Conservation (phyloP, 2,113 vertebrate species). For the Proterorhinus semilunaris region DNA sequence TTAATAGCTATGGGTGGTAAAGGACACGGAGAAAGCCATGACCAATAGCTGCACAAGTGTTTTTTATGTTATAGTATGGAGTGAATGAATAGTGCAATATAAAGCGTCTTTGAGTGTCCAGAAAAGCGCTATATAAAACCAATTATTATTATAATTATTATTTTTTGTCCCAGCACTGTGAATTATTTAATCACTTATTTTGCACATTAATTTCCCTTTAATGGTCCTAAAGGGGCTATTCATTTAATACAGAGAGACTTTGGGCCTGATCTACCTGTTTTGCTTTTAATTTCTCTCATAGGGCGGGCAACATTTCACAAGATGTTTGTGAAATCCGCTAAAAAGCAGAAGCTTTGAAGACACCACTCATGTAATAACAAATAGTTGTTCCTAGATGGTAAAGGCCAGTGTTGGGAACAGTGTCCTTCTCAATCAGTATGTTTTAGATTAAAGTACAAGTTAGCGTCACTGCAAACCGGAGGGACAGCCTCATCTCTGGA, state of each 20-base stretch:
- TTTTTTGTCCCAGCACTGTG: slow-evolving; percentile 9
- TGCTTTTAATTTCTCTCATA: slow-evolving; percentile 58
- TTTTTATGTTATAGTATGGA: no score
- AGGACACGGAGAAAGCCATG: not conserved
- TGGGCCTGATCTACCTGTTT: slow-evolving; percentile 28
- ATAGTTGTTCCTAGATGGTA: slow-evolving; percentile 31
- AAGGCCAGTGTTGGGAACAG: slow-evolving; percentile 1
- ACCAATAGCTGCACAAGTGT: not conserved
- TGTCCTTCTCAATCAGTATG: slow-evolving; percentile 10
- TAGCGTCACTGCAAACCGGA: not conserved
- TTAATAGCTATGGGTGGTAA: not conserved
- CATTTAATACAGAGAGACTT: slow-evolving; percentile 5
- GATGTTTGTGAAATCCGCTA: slow-evolving; percentile 43
- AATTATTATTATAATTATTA: no score
- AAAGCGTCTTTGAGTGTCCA: no score
- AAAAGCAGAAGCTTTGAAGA: slow-evolving; percentile 27
- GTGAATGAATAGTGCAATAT: no score
- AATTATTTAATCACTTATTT: slow-evolving; percentile 7
- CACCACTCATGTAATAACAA: slow-evolving; percentile 15
- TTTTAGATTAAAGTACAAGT: slow-evolving; percentile 1
- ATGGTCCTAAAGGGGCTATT: slow-evolving; percentile 26
- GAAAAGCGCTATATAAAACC: no score
- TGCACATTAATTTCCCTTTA: slow-evolving; percentile 18
- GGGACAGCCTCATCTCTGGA: not conserved
- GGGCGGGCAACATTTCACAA: slow-evolving; percentile 54